These are phyloP conservation scores for Biston betularia DNA, from an alignment of 2,888 invertebrate species.

Conservation along the genomic window DNA sequence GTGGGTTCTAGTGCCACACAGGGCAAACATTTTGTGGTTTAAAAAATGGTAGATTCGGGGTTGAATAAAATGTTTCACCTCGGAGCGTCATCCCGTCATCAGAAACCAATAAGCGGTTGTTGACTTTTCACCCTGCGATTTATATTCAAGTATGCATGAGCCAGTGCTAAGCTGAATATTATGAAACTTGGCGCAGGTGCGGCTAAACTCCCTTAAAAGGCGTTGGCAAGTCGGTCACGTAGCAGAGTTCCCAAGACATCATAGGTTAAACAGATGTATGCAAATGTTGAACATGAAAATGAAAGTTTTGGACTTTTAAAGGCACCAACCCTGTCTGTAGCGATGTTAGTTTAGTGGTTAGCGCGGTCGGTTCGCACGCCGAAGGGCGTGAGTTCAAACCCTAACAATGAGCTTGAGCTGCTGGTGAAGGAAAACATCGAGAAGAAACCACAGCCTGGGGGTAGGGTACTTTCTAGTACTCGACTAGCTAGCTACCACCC, in stretches of 20 bases:
- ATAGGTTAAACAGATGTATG: conserved; percentile 41
- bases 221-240: conserved; percentile 60
- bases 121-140: conserved; percentile 41
- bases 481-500: no score
- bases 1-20: no score
- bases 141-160: conserved; percentile 47
- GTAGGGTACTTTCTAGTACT: no score
- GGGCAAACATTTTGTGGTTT: no score
- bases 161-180: conserved; percentile 85
- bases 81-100: conserved; percentile 36
- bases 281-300: conserved; percentile 25
- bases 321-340: no score
- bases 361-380: no score
- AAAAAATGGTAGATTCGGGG: no score
- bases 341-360: no score
- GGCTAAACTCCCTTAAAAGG: conserved; percentile 74
- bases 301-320: conserved; percentile 12
- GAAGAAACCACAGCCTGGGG: no score
- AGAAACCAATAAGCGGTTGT: conserved; percentile 45
- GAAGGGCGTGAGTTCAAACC: no score
- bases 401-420: no score
- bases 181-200: conserved; percentile 84
- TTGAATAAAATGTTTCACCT: neutral
- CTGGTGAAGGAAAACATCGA: no score
- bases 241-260: conserved; percentile 41